These are phyloP conservation scores for Passer montanus DNA, from an alignment of 2,113 vertebrate genomes.

Conservation along the genomic window DNA sequence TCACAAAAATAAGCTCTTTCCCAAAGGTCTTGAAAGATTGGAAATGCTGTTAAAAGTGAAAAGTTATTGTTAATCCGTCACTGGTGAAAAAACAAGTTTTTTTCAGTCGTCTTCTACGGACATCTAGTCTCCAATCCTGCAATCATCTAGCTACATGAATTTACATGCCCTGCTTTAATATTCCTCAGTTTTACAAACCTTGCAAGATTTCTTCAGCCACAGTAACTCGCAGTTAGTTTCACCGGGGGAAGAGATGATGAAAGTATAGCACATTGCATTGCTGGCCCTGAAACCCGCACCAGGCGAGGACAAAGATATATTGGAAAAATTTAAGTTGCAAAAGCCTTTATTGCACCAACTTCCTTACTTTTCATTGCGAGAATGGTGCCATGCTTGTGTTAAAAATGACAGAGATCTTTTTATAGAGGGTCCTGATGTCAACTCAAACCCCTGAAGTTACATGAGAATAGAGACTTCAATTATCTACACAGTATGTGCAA, in stretches of 20 bases:
- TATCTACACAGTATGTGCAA: background rate
- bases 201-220: background rate
- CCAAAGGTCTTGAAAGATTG: background rate
- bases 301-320: background rate
- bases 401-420: background rate
- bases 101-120: background rate
- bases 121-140: constrained; percentile 3
- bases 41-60: background rate
- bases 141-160: constrained; percentile 2
- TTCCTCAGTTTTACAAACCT: background rate
- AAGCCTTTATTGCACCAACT: background rate
- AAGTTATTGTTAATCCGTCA: background rate
- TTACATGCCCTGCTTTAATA: constrained; percentile 23
- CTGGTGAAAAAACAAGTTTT: background rate
- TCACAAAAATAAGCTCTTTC: background rate
- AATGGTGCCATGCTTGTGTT: background rate
- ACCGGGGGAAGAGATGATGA: background rate
- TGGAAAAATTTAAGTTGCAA: background rate
- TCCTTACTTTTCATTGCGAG: background rate
- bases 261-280: background rate
- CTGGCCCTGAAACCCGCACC: background rate
- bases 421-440: background rate
- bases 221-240: background rate
- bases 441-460: background rate
- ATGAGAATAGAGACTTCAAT: background rate